These are phyloP conservation scores for Galerucella nymphaeae DNA, from an alignment of 2,888 invertebrate species.

Conservation along the genomic window DNA sequence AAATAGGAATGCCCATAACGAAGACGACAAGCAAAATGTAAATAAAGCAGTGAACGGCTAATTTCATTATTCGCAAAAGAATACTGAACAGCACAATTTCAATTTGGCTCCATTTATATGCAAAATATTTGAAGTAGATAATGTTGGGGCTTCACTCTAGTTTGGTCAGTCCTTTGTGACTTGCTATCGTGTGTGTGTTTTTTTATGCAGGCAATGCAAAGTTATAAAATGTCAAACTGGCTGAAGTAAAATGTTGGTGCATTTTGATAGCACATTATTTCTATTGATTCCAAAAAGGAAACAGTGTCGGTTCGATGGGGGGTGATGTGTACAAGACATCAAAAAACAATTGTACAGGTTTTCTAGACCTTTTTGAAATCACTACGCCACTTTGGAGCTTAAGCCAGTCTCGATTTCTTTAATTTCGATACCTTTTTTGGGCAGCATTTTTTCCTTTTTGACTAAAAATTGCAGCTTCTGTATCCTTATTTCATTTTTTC, in stretches of 20 bases:
- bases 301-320: background rate
- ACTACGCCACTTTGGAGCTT: no score
- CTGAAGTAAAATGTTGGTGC: slow-evolving; percentile 33
- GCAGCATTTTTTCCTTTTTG: no score
- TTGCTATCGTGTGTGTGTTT: slow-evolving; percentile 39
- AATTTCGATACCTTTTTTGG: no score
- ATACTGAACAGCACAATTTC: slow-evolving; percentile 59
- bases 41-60: slow-evolving; percentile 47
- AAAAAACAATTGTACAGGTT: background rate
- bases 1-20: slow-evolving; percentile 47
- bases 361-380: no score
- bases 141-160: slow-evolving; percentile 40
- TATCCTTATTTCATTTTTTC: no score
- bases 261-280: slow-evolving; percentile 37
- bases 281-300: slow-evolving; percentile 5
- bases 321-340: background rate
- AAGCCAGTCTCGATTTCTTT: no score
- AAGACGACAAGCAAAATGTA: slow-evolving; percentile 38
- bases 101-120: slow-evolving; percentile 61
- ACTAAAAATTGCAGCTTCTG: no score
- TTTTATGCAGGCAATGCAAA: slow-evolving; percentile 42
- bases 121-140: slow-evolving; percentile 60
- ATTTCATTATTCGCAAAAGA: slow-evolving; percentile 57
- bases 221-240: slow-evolving; percentile 42
- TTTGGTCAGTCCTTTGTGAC: slow-evolving; percentile 14